Evolutionary conservation across 2,113 vertebrate species (phyloP), one percentile per base, ranked within the genome.

Genomic region (Ariopsis seemanni): DNA sequence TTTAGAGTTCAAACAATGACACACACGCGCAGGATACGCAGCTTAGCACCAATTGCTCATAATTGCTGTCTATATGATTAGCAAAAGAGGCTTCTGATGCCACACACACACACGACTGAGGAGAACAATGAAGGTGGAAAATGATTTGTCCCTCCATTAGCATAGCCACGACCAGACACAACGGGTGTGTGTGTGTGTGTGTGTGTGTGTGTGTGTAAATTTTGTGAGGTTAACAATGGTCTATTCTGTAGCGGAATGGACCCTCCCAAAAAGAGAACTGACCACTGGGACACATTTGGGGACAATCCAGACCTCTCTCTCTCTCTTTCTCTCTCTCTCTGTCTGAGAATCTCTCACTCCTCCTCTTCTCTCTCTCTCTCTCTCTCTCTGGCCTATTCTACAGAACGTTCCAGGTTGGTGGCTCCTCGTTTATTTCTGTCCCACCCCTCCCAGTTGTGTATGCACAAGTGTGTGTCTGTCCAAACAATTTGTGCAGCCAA

Each of bases 1-100:
- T 27, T 57, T 74, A 77, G 75, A 50, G 83, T 82, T 89, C 86
- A 87, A 85, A 87, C 79, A 78, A 67, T 42, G 84, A 88, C 85
- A 87, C 62, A 80, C 74, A 81, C 63, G 7, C 22, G 34, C 78
- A 82, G 78, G 85, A 81, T 86, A 58, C 77, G 81, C 63, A 71
- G 52, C 77, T 86, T 81, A 86, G 34, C 85, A 71, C 85, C 53
- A 71, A 86, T 72, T 62, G 79, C 79, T 87, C 57, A 62, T 62
- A 87, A 87, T 83, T 82, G 53, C 67, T 14, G 65, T 75, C 42
- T 82, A 71, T 72, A 17, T 65, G 52, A 82, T 87, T 82, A 87
- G 67, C 34, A 22, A 30, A 79, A 30, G 50, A 69, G 14, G 7
- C 63, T 53, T 22, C 48, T 53, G n/a, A 30, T 79, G 12, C 11